Base-by-base conservation (phyloP, 2,888 invertebrate genomes). In the Drosophila conformis region DNA sequence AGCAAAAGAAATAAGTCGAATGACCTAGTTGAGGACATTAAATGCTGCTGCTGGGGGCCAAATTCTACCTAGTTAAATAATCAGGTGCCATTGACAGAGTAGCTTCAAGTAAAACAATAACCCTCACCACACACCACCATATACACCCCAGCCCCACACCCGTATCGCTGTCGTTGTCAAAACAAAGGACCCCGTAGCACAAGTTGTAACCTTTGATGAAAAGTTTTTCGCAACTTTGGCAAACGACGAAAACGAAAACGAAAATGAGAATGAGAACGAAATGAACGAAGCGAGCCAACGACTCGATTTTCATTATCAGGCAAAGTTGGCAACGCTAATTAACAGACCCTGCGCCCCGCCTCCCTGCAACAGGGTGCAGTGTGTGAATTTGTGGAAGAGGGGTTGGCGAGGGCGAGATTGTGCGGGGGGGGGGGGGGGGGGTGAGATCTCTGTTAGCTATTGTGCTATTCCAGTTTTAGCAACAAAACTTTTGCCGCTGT, bases 181-280 rank as follows among this genome's bases (percentile, higher is more conserved):
- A 68, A 68, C 76, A 75, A 61, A 57, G 46, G 59, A 29, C 42
- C 42, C 70, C 65, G 68, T 57, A 73, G 69, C 72, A 71, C 58
- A 84, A 85, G 80, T 86, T 88, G 88, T 83, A 88, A 84, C 83
- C 88, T 88, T 88, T 88, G 84, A 84, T 83, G 84, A 88, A 84
- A 88, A 88, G 86, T 88, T 84, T 80, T 80, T 73, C 83, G 83
- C 69, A 85, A 84, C 83, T 84, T 87, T 84, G 52, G 48, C 69
- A 42, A 69, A 73, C 69, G 69, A 71, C 69, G 78, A 71, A 69
- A 68, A 72, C 80, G 75, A 60, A 11, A 51, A 62, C 33, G 38
- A 35, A 57, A 69, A 64, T 52, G 73, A 58, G 31, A 36, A 42
- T 0, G 35, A 27, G 27, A 49, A 40, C 21, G 33, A 27, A 59